Conservation (phyloP, 2,797 vertebrate genomes). For the Nothura maculosa region DNA sequence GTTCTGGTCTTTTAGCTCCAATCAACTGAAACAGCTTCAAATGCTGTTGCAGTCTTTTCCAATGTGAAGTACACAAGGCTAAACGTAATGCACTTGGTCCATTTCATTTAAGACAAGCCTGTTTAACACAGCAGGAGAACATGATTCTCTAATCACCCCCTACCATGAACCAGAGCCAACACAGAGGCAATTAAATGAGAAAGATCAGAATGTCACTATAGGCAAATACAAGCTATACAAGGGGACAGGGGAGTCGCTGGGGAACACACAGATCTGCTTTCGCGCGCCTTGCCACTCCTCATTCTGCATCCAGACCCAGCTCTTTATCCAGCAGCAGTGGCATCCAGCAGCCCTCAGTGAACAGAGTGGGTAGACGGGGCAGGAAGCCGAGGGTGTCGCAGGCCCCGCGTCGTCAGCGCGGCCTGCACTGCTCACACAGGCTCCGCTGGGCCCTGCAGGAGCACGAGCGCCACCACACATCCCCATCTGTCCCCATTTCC, state of each 20-base stretch:
- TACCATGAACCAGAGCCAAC: not conserved
- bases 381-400: not conserved
- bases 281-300: not conserved
- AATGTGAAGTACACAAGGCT: not conserved
- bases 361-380: not conserved
- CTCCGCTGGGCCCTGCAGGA: not conserved
- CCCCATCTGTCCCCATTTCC: not conserved
- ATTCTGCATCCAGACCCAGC: not conserved
- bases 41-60: not conserved
- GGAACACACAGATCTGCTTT: conserved; percentile 1
- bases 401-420: not conserved
- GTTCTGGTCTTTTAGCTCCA: conserved; percentile 50
- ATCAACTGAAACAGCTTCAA: conserved; percentile 45
- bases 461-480: not conserved
- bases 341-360: not conserved
- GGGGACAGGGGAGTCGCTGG: not conserved
- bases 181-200: conserved; percentile 23
- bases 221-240: conserved; percentile 9
- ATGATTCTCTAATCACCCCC: conserved; percentile 9
- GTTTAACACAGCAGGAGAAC: conserved; percentile 49
- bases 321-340: not conserved
- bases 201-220: conserved; percentile 42
- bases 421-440: not conserved
- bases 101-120: conserved; percentile 14
- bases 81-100: not conserved